phyloP scores from a whole-genome alignment of 1,140 invertebrate species.

The Globodera ellingtonae region DNA sequence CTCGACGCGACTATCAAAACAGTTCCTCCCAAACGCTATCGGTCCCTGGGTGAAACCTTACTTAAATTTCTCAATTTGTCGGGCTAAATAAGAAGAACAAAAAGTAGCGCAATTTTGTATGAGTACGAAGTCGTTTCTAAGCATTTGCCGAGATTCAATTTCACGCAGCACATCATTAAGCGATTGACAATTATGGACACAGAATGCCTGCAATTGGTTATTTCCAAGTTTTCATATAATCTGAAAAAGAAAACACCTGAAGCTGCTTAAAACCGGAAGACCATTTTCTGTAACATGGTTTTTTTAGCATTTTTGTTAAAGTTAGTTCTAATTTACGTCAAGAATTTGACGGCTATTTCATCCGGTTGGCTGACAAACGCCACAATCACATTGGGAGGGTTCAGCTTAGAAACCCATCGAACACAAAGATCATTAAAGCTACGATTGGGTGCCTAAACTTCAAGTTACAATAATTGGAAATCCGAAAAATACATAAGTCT shows the following conservation, averaged over 20 bases:
- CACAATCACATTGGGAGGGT: constrained; percentile 38
- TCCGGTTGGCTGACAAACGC: constrained; percentile 6
- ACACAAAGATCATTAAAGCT: constrained; percentile 29
- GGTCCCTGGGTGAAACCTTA: constrained; percentile 4
- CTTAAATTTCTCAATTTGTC: constrained; percentile 30
- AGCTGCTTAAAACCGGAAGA: not conserved
- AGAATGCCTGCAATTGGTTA: constrained; percentile 3
- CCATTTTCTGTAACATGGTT: constrained; percentile 25
- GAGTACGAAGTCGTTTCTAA: constrained; percentile 36
- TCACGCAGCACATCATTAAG: constrained; percentile 36
- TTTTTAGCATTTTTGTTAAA: constrained; percentile 12
- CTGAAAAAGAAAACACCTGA: constrained; percentile 3
- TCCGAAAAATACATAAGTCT: not conserved
- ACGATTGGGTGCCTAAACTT: no score
- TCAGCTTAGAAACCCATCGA: constrained; percentile 28
- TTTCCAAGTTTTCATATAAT: not conserved
- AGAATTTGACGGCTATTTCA: constrained; percentile 5
- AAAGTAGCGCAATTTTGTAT: constrained; percentile 38
- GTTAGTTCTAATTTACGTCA: constrained; percentile 13
- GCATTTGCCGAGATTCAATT: constrained; percentile 31
- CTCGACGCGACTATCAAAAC: no score
- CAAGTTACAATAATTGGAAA: not conserved
- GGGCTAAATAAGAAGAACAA: constrained; percentile 34
- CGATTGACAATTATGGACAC: constrained; percentile 19
- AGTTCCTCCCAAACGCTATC: no score